Percentiles rank a stretch among this genome's conserved stretches.
Evolutionary conservation across 2,797 vertebrate genomes (phyloP).

Genomic region (Tapera naevia): DNA sequence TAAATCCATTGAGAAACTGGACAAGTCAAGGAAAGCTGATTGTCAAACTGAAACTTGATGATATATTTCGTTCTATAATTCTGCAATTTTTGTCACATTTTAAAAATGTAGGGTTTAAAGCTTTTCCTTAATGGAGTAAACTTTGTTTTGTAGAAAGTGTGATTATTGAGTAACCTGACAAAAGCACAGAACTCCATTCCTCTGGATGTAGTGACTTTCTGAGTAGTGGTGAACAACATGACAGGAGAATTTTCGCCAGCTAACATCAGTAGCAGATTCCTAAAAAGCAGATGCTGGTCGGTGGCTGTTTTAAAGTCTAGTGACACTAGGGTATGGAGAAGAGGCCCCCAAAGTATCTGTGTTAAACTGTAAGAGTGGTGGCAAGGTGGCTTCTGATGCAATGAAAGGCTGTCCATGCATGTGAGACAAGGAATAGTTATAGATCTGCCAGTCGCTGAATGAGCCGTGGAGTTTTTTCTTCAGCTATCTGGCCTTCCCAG

Average conservation of each 20-base stretch:
- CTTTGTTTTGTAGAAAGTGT: background rate
- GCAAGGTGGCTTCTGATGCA: background rate
- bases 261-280: background rate
- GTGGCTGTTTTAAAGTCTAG: background rate
- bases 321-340: background rate
- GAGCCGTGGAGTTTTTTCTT: background rate
- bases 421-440: background rate
- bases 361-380: background rate
- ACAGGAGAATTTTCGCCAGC: background rate
- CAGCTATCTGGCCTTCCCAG: background rate
- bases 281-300: background rate
- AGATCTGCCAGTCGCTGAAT: background rate
- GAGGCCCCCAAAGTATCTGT: background rate
- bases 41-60: background rate
- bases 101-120: background rate
- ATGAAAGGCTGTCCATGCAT: background rate
- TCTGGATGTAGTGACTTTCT: background rate
- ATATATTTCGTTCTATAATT: background rate
- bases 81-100: background rate
- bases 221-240: background rate
- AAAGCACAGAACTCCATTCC: background rate
- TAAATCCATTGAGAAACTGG: background rate
- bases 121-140: background rate
- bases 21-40: background rate
- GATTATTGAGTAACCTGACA: background rate